A percentile compares a stretch with the other conserved stretches of the same genome.
Evolutionary conservation across 2,888 invertebrate genomes (phyloP).

Genomic region (Lypha dubia): DNA sequence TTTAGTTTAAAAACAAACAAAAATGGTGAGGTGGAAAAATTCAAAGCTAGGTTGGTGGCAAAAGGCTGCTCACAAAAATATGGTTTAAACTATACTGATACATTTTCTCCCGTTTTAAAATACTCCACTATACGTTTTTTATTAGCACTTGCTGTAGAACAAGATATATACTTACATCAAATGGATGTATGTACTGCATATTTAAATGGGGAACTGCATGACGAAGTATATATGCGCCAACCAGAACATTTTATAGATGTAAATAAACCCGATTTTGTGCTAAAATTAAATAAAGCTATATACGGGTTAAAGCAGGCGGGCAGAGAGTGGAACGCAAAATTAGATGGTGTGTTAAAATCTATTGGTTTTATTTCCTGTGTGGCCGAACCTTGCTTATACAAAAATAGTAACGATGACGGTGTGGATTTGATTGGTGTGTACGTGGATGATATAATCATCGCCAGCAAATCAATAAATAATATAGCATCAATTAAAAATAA

Average conservation of each 20-base stretch:
- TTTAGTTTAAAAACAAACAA: conserved; percentile 37
- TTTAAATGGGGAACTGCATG: neutral
- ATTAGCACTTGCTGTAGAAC: conserved; percentile 40
- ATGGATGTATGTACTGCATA: conserved; percentile 65
- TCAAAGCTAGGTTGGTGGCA: conserved; percentile 55
- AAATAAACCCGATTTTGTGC: conserved; percentile 13
- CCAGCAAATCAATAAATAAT: conserved; percentile 34
- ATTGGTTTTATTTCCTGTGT: neutral
- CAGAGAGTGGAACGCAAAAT: conserved; percentile 62
- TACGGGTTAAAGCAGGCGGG: conserved; percentile 72
- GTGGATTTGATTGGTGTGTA: conserved; percentile 54
- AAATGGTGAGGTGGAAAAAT: conserved; percentile 52
- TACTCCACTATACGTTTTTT: conserved; percentile 58
- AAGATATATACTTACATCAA: conserved; percentile 54
- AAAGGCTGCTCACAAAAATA: conserved; percentile 24
- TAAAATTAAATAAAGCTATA: conserved; percentile 64
- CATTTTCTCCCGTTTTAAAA: conserved; percentile 51
- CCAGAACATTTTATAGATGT: conserved; percentile 28
- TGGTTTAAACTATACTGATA: conserved; percentile 40
- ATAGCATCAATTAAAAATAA: conserved; percentile 54
- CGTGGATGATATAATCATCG: conserved; percentile 6
- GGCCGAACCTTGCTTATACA: neutral
- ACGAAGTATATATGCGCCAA: conserved; percentile 35
- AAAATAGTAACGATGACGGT: conserved; percentile 25
- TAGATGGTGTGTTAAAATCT: conserved; percentile 39